A percentile compares a stretch with the other conserved stretches of the same genome.
phyloP scores from a whole-genome alignment of 2,888 invertebrate species.

The Tryphoninae sp. region DNA sequence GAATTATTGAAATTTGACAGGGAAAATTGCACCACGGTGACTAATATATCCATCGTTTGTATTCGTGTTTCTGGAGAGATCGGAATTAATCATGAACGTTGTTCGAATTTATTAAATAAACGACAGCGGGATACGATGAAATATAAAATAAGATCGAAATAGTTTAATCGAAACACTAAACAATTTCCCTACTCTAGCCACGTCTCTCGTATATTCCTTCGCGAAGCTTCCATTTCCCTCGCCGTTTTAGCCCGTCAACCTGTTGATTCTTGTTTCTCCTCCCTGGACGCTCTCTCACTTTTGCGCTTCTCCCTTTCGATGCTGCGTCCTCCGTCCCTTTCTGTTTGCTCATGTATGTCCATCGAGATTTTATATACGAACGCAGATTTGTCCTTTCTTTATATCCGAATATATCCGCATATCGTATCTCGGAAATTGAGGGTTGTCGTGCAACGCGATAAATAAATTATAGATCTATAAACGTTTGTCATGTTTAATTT shows the following conservation, averaged over 20 bases:
- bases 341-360: slow-evolving; percentile 21
- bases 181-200: neutral
- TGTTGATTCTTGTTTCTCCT: slow-evolving; percentile 60
- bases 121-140: neutral
- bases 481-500: too few species aligned
- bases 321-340: slow-evolving; percentile 7
- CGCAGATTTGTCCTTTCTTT: neutral
- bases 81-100: neutral
- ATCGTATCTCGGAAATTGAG: slow-evolving; percentile 3
- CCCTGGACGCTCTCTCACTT: slow-evolving; percentile 21
- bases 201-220: slow-evolving; percentile 1
- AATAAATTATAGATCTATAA: neutral
- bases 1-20: neutral
- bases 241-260: slow-evolving; percentile 53
- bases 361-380: slow-evolving; percentile 6
- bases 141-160: slow-evolving; percentile 16
- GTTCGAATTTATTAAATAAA: neutral
- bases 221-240: neutral
- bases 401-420: neutral
- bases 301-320: slow-evolving; percentile 35
- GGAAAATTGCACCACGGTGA: neutral
- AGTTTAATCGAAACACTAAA: slow-evolving; percentile 22
- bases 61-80: neutral
- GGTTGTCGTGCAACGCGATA: neutral
- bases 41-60: neutral